Conservation (phyloP, 2,113 vertebrate species). For the Phrynosoma blainvillii region DNA sequence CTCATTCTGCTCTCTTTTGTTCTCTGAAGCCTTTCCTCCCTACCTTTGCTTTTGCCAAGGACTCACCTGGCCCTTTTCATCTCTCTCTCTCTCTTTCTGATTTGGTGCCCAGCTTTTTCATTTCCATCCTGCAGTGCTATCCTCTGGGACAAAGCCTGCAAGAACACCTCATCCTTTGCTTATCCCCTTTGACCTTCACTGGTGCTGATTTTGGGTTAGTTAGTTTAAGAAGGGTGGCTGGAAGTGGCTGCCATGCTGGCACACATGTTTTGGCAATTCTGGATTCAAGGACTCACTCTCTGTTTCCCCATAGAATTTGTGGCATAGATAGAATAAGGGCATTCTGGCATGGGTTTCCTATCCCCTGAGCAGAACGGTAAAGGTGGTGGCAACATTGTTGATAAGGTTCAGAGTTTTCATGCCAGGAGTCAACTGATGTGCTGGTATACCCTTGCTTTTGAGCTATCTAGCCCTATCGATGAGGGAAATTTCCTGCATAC, state of each 20-base stretch:
- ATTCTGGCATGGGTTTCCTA: too few species aligned
- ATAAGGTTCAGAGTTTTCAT: not conserved
- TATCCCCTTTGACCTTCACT: not conserved
- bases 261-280: not conserved
- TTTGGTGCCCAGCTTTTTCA: slow-evolving; percentile 3
- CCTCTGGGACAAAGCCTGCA: not conserved
- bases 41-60: not conserved
- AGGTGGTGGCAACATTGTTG: not conserved
- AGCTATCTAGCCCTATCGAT: not conserved
- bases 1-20: not conserved
- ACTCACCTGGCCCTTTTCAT: slow-evolving; percentile 12
- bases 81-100: not conserved
- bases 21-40: not conserved
- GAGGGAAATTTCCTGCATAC: not conserved
- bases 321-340: not conserved
- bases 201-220: not conserved
- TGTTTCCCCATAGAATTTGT: not conserved
- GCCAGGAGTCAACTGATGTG: not conserved
- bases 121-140: not conserved
- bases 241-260: not conserved
- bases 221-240: not conserved
- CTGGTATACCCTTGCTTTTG: not conserved
- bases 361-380: not conserved
- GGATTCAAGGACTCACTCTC: not conserved
- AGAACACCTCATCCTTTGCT: not conserved